phyloP scores from a whole-genome alignment of 2,888 invertebrate genomes.

The Steinernema carpocapsae region DNA sequence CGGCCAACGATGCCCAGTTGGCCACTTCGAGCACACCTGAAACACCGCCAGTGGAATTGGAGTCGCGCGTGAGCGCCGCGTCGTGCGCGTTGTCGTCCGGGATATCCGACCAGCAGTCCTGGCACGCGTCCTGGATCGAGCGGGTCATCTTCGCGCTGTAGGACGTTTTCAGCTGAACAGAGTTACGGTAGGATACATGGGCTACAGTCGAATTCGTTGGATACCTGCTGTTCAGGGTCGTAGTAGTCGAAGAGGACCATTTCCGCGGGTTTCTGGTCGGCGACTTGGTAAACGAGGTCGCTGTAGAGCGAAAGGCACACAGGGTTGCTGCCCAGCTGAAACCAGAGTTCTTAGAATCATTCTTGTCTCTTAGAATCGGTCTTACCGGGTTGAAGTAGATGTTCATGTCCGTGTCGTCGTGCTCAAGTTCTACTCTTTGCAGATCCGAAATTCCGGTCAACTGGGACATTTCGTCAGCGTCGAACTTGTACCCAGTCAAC shows the following conservation, averaged over 20 bases:
- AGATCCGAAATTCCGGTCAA: constrained; percentile 64
- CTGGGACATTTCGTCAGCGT: constrained; percentile 59
- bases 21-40: constrained; percentile 16
- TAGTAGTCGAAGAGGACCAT: constrained; percentile 88
- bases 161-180: constrained; percentile 58
- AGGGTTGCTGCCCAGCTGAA: constrained; percentile 62
- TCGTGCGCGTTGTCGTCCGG: constrained; percentile 29
- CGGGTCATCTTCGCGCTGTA: constrained; percentile 58
- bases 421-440: constrained; percentile 69
- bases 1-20: not conserved
- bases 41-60: constrained; percentile 21
- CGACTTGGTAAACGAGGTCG: constrained; percentile 82
- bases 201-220: not conserved
- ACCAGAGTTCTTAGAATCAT: not conserved
- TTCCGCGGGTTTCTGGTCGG: constrained; percentile 83
- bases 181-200: not conserved
- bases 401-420: constrained; percentile 70
- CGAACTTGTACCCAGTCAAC: constrained; percentile 62
- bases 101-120: constrained; percentile 62
- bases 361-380: no score
- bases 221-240: constrained; percentile 75
- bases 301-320: constrained; percentile 83
- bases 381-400: constrained; percentile 71
- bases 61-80: constrained; percentile 8
- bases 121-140: constrained; percentile 59